A percentile compares a stretch with the other conserved stretches of the same genome.
Conservation (phyloP, 1,140 invertebrate species). For the Eriosoma lanigerum region DNA sequence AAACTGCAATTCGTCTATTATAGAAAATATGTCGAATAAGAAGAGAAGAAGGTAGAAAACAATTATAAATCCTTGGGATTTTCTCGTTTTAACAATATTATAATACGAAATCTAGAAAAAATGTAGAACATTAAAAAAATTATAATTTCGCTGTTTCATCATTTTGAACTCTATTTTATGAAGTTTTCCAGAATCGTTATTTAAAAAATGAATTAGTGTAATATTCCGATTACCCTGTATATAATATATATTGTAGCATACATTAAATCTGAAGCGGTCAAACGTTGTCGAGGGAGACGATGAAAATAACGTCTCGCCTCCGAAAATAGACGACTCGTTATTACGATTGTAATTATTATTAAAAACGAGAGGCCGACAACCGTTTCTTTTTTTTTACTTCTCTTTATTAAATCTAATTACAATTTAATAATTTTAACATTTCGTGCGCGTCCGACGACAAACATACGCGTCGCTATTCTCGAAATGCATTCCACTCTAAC, state of each 20-base stretch:
- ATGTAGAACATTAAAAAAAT: too few relatives aligned
- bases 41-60: too few relatives aligned
- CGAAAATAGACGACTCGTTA: constrained; percentile 18
- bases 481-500: constrained; percentile 3
- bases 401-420: neutral
- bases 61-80: too few relatives aligned
- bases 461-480: neutral
- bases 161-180: too few relatives aligned
- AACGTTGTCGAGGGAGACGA: neutral
- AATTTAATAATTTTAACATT: constrained; percentile 14
- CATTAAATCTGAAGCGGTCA: constrained; percentile 6
- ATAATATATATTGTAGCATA: neutral
- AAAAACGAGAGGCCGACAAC: constrained; percentile 18
- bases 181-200: too few relatives aligned
- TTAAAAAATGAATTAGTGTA: too few relatives aligned
- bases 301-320: constrained; percentile 11
- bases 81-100: too few relatives aligned
- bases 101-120: too few relatives aligned
- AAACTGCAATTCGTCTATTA: too few relatives aligned
- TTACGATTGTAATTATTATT: constrained; percentile 29
- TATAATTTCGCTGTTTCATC: too few relatives aligned
- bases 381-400: neutral
- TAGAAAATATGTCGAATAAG: too few relatives aligned
- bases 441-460: neutral
- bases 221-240: too few relatives aligned